Evolutionary conservation across 1,140 invertebrate genomes (phyloP).

Genomic region (Charaxes varanes): DNA sequence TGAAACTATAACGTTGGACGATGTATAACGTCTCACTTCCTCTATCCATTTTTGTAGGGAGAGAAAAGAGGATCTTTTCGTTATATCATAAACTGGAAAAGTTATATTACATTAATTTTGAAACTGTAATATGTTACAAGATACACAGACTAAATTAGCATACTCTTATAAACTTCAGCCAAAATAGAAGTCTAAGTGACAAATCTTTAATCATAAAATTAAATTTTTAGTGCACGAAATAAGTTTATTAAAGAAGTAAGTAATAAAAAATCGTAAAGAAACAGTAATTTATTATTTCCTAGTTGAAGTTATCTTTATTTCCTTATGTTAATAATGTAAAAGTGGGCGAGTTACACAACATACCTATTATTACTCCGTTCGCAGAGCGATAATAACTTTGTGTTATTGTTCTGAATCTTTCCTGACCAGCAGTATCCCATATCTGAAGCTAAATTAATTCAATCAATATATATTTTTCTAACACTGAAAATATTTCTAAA

Average conservation of each 20-base stretch:
- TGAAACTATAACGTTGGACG: constrained; percentile 90
- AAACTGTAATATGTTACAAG: constrained; percentile 1
- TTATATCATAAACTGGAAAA: constrained; percentile 94
- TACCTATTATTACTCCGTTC: constrained; percentile 85
- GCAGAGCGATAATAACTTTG: constrained; percentile 96
- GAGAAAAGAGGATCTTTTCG: constrained; percentile 91
- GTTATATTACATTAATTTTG: no score
- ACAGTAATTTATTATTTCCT: neutral
- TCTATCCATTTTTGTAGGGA: constrained; percentile 95
- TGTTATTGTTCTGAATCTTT: constrained; percentile 93
- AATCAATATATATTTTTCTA: neutral
- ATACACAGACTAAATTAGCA: no score
- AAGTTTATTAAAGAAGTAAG: no score
- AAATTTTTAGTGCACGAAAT: no score
- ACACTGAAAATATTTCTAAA: neutral
- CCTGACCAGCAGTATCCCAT: constrained; percentile 96
- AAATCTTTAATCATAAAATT: no score
- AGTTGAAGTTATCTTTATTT: neutral
- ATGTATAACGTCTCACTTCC: constrained; percentile 93
- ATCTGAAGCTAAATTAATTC: constrained; percentile 83
- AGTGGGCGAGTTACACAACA: constrained; percentile 16
- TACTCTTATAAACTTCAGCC: no score
- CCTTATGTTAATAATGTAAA: no score
- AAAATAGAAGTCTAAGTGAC: no score
- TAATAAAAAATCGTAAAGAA: neutral